Evolutionary conservation across 2,888 invertebrate species (phyloP).

Genomic region (Eupithecia subfuscata): DNA sequence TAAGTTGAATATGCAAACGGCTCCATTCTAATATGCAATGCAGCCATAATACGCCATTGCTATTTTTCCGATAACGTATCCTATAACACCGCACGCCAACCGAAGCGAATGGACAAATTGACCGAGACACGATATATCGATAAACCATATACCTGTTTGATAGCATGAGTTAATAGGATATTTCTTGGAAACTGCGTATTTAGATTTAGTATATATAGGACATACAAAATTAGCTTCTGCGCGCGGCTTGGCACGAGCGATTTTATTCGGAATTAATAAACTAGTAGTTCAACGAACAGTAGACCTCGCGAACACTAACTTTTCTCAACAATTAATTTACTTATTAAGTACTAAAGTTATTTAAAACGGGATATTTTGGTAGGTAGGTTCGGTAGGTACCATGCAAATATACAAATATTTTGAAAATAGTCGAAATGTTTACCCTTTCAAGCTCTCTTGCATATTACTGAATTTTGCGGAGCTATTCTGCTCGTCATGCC

Average conservation of each 20-base stretch:
- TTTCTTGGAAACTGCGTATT: not conserved
- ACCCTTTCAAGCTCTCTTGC: too few species aligned
- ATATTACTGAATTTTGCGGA: too few species aligned
- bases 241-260: not conserved
- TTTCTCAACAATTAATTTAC: too few species aligned
- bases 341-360: too few species aligned
- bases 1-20: not conserved
- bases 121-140: slow-evolving; percentile 1
- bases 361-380: too few species aligned
- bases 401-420: too few species aligned
- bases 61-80: not conserved
- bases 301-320: too few species aligned
- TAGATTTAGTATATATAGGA: not conserved
- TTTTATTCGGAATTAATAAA: not conserved
- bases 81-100: not conserved
- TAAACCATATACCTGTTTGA: not conserved
- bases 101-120: not conserved
- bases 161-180: not conserved
- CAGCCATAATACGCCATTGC: not conserved
- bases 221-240: not conserved
- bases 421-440: too few species aligned
- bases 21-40: not conserved
- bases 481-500: too few species aligned
- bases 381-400: too few species aligned
- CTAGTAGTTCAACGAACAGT: too few species aligned